phyloP scores from a whole-genome alignment of 2,888 invertebrate genomes.

The Cryptus armator region DNA sequence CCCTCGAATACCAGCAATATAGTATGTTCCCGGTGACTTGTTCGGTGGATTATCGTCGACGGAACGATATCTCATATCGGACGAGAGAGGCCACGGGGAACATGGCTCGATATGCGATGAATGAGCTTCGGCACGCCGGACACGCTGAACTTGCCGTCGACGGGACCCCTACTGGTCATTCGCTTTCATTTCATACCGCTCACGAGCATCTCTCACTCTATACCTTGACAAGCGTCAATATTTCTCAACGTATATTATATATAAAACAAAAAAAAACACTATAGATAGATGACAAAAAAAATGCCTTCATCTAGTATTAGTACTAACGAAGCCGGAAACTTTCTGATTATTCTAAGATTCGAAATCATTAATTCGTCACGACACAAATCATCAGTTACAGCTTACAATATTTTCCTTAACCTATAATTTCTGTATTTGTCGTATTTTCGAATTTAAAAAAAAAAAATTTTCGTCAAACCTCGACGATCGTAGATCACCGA shows the following conservation, averaged over 20 bases:
- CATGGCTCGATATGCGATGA: slow-evolving; percentile 84
- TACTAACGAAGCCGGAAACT: too few species aligned
- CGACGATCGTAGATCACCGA: too few species aligned
- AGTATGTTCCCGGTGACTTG: slow-evolving; percentile 78
- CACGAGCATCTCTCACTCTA: slow-evolving; percentile 38
- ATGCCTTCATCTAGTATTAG: background rate
- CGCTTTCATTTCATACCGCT: slow-evolving; percentile 54
- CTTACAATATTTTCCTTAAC: too few species aligned
- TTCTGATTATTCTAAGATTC: too few species aligned
- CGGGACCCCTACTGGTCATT: slow-evolving; percentile 19
- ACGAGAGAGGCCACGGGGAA: slow-evolving; percentile 65
- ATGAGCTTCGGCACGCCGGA: slow-evolving; percentile 82
- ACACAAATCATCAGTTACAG: too few species aligned
- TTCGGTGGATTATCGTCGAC: slow-evolving; percentile 79
- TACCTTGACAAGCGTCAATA: slow-evolving; percentile 29
- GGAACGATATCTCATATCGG: slow-evolving; percentile 84
- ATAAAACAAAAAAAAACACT: background rate
- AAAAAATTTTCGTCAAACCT: too few species aligned
- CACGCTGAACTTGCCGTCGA: slow-evolving; percentile 72
- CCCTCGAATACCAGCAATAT: slow-evolving; percentile 77
- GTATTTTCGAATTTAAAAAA: too few species aligned
- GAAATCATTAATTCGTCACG: too few species aligned
- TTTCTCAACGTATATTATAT: slow-evolving; percentile 34
- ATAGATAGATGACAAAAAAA: background rate
- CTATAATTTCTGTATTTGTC: too few species aligned